Evolutionary conservation across 2,888 invertebrate species (phyloP), one percentile per base, ranked within the genome.

Genomic region (Meiosimyza decipiens): DNA sequence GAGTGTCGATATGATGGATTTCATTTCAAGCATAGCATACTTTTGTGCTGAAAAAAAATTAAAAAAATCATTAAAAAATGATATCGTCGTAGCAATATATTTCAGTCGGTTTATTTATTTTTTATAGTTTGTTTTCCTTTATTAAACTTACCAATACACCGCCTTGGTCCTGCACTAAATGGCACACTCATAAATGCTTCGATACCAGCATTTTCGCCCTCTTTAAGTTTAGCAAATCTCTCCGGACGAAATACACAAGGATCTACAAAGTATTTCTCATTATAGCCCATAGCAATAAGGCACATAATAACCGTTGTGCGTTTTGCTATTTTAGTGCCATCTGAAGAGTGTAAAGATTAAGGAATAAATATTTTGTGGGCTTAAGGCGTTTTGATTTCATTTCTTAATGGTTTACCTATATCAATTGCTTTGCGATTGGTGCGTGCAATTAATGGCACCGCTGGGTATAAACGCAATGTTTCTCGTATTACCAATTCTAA

Each of bases 91-190:
- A 28, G 28, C 28, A 28, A 28, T n/a, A n/a, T n/a, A n/a, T 28
- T 28, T 28, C 0, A 28, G 28, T 28, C 28, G 4, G 0, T 28
- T 28, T 4, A 28, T 3, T 28, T 28, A 28, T 3, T 66, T 3
- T 66, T 75, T 79, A 76, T 33, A 6, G 54, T 50, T 9, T 50
- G 3, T 2, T 28, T 22, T n/a, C 16, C n/a, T 15, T 40, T 40
- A 40, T 6, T 49, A 55, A 16, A 69, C 73, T 63, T 62, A 75
- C 73, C 73, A 66, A 75, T 75, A 22, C 73, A 91, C 77, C 90
- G 90, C 71, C 91, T 88, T 1, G 90, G 89, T 0, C 91, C 91
- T 47, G 91, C 91, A 78, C 91, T 91, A 75, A 91, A 91, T 0
- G 90, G 89, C 12, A 91, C 83, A 85, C 88, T 91, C 51, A 87